These are phyloP conservation scores for Sarcophaga variegata DNA, from an alignment of 2,888 invertebrate species.

Conservation along the genomic window DNA sequence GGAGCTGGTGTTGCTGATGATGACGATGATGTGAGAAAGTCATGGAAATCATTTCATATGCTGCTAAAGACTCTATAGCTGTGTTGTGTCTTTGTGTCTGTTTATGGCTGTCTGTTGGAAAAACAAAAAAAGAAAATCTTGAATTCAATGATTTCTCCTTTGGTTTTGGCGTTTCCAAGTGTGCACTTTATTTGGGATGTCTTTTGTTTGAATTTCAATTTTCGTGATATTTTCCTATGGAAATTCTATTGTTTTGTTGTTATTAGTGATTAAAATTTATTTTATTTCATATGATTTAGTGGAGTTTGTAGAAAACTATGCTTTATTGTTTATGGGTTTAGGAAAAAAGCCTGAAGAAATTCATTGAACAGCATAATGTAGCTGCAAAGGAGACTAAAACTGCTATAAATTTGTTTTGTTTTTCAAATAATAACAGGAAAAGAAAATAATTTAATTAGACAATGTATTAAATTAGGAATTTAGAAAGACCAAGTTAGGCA, in stretches of 20 bases:
- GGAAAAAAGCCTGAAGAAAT: not conserved
- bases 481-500: too few relatives aligned
- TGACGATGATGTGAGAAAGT: constrained; percentile 8
- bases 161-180: constrained; percentile 67
- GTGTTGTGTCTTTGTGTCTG: not conserved
- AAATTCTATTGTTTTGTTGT: constrained; percentile 31
- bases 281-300: not conserved
- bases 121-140: constrained; percentile 28
- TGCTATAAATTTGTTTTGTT: too few relatives aligned
- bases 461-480: too few relatives aligned
- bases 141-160: constrained; percentile 48
- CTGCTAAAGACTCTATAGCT: constrained; percentile 24
- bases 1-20: not conserved
- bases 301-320: not conserved
- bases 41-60: constrained; percentile 11
- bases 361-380: constrained; percentile 6
- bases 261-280: constrained; percentile 56
- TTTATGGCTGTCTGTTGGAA: constrained; percentile 26
- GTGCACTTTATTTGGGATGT: constrained; percentile 36
- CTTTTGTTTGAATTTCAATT: constrained; percentile 64
- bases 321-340: not conserved
- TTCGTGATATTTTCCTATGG: constrained; percentile 40
- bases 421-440: too few relatives aligned
- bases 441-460: too few relatives aligned
- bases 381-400: not conserved